Base-by-base conservation (phyloP, 2,113 vertebrate species). In the Pomatorhinus ruficollis region DNA sequence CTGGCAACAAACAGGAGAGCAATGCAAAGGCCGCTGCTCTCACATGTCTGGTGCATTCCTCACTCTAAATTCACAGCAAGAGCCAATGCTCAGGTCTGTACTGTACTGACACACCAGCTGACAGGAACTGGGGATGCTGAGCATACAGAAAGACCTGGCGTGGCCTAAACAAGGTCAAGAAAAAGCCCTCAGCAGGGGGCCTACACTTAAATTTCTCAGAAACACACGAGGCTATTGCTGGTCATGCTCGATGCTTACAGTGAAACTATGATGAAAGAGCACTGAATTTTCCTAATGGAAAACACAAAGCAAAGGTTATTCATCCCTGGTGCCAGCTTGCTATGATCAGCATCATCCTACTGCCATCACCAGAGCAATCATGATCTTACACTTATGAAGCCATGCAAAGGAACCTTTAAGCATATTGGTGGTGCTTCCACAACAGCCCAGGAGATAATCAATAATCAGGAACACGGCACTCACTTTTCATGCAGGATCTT, bases 321-420 rank as follows among this genome's bases (percentile, higher is more conserved):
- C 16, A 59, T 42, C 47, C 52, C 70, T 44, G 42, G 28, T 81
- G 80, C 56, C 24, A 20, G 28, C 45, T 61, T 12, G 31, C 59
- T 70, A 40, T 6, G 25, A 66, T 18, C 42, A 87, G 64, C 81
- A 89, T 30, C 81, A 49, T 7, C 44, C 49, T 64, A 28, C 49
- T 89, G 74, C 70, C 39, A 56, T 44, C 65, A 71, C 28, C n/a
- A 71, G 7, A 90, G 53, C 44, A 60, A 79, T 39, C 66, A 15
- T 0, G 4, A 57, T 12, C n/a, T 47, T 20, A 37, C 24, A 33
- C 10, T 71, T 44, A 40, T 0, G 10, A 76, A 79, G 49, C 10
- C 28, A 23, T 1, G 4, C 15, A 42, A 87, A 68, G 47, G 47
- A 93, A 75, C 39, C 52, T 45, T 59, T 45, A 78, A 75, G 60